Percentiles rank a stretch among this genome's conserved stretches.
Conservation (phyloP, 2,888 invertebrate species). For the Tryphoninae sp. region DNA sequence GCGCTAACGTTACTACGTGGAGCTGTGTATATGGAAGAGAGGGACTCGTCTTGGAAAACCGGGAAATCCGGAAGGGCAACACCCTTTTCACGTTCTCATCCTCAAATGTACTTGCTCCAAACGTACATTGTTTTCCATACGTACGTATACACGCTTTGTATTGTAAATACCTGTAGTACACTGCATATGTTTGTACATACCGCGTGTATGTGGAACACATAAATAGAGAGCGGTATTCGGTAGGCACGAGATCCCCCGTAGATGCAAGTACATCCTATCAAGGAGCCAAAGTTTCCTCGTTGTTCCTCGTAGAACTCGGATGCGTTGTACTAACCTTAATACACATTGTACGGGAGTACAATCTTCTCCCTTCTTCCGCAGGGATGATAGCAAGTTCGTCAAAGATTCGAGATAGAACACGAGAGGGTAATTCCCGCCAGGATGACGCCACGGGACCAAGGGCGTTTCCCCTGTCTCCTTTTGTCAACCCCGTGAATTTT, state of each 20-base stretch:
- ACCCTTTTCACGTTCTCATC: constrained; percentile 8
- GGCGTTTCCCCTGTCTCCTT: neutral
- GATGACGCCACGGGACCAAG: neutral
- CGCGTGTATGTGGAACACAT: constrained; percentile 8
- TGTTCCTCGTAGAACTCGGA: constrained; percentile 9
- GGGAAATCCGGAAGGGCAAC: constrained; percentile 5
- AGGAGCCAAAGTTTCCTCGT: constrained; percentile 12
- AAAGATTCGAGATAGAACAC: constrained; percentile 50
- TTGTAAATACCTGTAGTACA: neutral
- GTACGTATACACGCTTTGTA: neutral
- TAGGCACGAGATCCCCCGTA: neutral
- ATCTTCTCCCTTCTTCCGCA: constrained; percentile 27
- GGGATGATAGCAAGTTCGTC: constrained; percentile 44
- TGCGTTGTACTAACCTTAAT: neutral
- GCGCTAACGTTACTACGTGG: constrained; percentile 31
- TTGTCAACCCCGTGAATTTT: neutral
- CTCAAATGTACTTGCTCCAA: neutral
- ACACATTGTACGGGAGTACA: neutral
- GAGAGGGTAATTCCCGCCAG: constrained; percentile 31
- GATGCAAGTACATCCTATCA: neutral
- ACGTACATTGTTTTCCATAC: neutral
- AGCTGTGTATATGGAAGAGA: constrained; percentile 7
- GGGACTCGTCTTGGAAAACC: constrained; percentile 24
- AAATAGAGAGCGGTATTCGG: neutral
- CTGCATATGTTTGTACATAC: neutral